Base-by-base conservation (phyloP, 2,797 vertebrate genomes). In the Allobates femoralis region DNA sequence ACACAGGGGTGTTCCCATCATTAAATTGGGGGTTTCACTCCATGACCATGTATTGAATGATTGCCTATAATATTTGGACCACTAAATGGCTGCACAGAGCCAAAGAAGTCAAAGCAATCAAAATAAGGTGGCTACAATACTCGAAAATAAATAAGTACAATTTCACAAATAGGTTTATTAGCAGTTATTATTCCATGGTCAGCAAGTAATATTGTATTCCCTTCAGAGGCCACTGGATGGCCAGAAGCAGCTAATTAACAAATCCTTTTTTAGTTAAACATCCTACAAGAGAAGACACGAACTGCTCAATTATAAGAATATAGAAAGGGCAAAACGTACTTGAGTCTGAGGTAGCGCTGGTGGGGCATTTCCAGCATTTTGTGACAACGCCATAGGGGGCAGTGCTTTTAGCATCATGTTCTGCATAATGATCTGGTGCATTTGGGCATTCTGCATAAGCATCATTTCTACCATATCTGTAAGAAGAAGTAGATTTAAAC, bases 391-490 rank as follows among this genome's bases (percentile, higher is more conserved):
- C 0, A 87, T 46, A 0, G 92, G 90, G 0, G 96, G 95, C 87
- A 97, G 89, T 81, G 95, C 96, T 89, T 94, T 96, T 89, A 97
- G 91, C 96, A 98, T 96, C 95, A 97, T 94, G 88, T 95, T 97
- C 89, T 98, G 96, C 96, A 96, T 96, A 85, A 97, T 91, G 86
- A 97, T 94, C 93, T 97, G 97, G 90, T 98, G 95, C 96, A 96
- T 95, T 92, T 98, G 97, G 0, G 96, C 96, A 0, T 96, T 97
- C 93, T 98, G 96, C 95, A 97, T 95, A 71, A 98, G 91, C 97
- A 98, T 96, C 93, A 97, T 88, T 89, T 98, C 96, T 55, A 97
- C 95, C 96, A 98, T 95, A 53, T 96, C 96, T 97, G 88, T 19
- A 67, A 41, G 28, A 78, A 18, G 55, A 37, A 41, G 51, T 8